phyloP scores from a whole-genome alignment of 2,888 invertebrate genomes.

The Deilephila elpenor region DNA sequence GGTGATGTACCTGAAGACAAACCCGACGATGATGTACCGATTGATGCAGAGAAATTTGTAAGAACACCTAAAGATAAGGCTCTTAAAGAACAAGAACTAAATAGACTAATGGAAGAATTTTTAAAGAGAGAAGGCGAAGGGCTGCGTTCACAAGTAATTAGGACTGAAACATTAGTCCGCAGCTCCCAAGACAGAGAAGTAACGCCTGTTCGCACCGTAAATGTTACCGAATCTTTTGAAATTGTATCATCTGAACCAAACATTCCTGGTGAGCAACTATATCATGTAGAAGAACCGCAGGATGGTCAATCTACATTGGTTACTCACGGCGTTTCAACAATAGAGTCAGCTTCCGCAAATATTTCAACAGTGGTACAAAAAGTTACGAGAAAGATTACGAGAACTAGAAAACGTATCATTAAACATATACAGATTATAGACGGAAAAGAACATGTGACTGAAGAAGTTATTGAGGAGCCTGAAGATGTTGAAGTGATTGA shows the following conservation, averaged over 20 bases:
- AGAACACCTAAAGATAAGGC: slow-evolving; percentile 37
- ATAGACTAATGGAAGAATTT: slow-evolving; percentile 58
- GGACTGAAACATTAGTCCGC: slow-evolving; percentile 36
- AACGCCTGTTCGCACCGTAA: slow-evolving; percentile 37
- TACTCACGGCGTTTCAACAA: slow-evolving; percentile 55
- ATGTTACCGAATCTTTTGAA: slow-evolving; percentile 50
- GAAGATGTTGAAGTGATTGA: slow-evolving; percentile 90
- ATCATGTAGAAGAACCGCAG: slow-evolving; percentile 59
- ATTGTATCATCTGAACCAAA: slow-evolving; percentile 42
- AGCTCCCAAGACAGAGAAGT: slow-evolving; percentile 35
- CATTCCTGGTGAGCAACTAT: slow-evolving; percentile 45
- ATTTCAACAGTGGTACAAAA: slow-evolving; percentile 89
- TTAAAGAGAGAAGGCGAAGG: slow-evolving; percentile 59
- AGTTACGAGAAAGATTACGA: slow-evolving; percentile 89
- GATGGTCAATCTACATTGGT: slow-evolving; percentile 48
- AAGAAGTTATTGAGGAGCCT: slow-evolving; percentile 94
- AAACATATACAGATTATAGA: slow-evolving; percentile 91
- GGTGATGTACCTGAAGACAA: slow-evolving; percentile 35
- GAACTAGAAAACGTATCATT: slow-evolving; percentile 89
- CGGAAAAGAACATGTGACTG: slow-evolving; percentile 92
- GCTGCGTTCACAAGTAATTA: slow-evolving; percentile 39
- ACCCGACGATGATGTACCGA: slow-evolving; percentile 36
- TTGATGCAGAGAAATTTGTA: slow-evolving; percentile 33
- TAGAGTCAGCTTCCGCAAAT: slow-evolving; percentile 59
- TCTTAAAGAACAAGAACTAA: slow-evolving; percentile 49